Percentiles rank a stretch among this genome's conserved stretches.
Evolutionary conservation across 2,113 vertebrate genomes (phyloP).

Genomic region (Scatophagus argus): DNA sequence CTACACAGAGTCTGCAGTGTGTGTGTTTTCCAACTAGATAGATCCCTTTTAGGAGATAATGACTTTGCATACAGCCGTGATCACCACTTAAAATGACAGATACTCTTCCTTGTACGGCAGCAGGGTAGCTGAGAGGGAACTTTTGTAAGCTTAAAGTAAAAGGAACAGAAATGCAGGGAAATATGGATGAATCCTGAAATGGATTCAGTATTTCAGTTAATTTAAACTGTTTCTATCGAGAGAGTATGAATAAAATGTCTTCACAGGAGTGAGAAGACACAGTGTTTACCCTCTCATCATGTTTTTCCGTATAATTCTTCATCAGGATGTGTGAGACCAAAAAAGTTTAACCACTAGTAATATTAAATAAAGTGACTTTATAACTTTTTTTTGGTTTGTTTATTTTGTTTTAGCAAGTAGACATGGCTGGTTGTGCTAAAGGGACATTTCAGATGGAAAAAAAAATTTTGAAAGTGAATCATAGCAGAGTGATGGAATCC

Average conservation of each 20-base stretch:
- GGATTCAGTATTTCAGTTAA: slow-evolving; percentile 9
- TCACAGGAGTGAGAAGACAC: slow-evolving; percentile 1
- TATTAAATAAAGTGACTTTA: neutral
- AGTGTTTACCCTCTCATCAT: neutral
- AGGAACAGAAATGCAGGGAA: neutral
- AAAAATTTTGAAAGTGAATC: too few species aligned
- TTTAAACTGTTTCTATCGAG: neutral
- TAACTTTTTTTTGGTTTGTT: neutral
- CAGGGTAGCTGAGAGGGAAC: neutral
- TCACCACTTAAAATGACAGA: slow-evolving; percentile 26
- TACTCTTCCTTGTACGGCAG: neutral
- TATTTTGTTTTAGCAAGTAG: too few species aligned
- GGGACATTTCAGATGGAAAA: neutral
- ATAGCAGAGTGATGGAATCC: neutral
- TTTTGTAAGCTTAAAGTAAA: neutral
- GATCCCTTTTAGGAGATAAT: slow-evolving; percentile 11
- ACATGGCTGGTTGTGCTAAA: too few species aligned
- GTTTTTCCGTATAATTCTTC: neutral
- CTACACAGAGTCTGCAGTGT: neutral
- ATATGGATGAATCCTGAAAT: neutral
- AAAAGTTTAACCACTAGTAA: neutral
- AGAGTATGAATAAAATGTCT: slow-evolving; percentile 19
- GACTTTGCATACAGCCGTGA: slow-evolving; percentile 1
- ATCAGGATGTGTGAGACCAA: neutral
- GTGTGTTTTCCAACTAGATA: neutral